Evolutionary conservation across 2,113 vertebrate species (phyloP), one percentile per base, ranked within the genome.

Genomic region (Thinocorus orbignyianus): DNA sequence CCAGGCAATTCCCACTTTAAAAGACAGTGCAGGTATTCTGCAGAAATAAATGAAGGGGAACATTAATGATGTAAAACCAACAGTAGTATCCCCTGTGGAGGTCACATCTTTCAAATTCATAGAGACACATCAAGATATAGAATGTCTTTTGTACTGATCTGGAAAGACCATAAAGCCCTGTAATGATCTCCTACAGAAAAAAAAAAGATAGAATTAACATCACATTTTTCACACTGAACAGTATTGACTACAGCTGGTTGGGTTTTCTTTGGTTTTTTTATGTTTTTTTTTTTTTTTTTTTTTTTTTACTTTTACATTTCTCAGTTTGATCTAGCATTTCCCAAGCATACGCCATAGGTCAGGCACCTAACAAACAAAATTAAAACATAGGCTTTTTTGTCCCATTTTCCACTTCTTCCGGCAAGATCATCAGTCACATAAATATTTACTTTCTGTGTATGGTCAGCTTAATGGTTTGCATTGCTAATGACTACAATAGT

Each of bases 1-100:
- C 46, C 66, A 92, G 96, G 96, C 96, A 97, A 96, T 96, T 95
- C 86, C 48, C 81, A 58, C 41, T 96, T 93, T 85, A 97, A 96
- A 96, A 90, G 96, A 88, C 35, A 90, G 74, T 72, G 62, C 85
- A 96, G 92, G 79, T 94, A 95, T 95, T 95, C 94, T 83, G 72
- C 79, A 96, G 95, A 84, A 97, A 95, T 95, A 96, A 97, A 91
- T 57, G 31, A 96, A 93, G 89, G 70, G 60, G 85, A 94, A 90
- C 81, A 93, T 62, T 97, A 96, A 92, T 88, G 90, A 85, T 92
- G 62, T 78, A 93, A 88, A 94, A 54, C 65, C 61, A 97, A 96
- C 88, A 97, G 66, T 39, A 80, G 55, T 54, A 93, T 92, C 76
- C 87, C 92, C 95, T 85, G 19, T 12, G 58, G 94, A 97, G 70